Conservation (phyloP, 2,888 invertebrate species). For the Didymodactylos carnosus region DNA sequence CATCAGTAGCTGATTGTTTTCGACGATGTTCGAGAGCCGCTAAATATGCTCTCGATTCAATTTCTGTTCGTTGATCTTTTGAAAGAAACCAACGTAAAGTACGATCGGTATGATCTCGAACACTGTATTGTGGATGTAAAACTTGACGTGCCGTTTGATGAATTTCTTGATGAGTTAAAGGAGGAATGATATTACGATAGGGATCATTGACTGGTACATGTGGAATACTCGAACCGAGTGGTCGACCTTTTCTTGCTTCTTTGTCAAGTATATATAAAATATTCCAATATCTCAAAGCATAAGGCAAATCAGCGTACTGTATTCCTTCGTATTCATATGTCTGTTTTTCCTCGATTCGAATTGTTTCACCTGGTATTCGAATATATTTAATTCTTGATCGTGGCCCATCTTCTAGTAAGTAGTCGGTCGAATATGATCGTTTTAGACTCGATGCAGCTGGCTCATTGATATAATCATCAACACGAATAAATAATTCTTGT, state of each 20-base stretch:
- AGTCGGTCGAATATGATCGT: conserved; percentile 11
- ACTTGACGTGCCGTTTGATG: background rate
- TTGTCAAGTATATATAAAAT: conserved; percentile 5
- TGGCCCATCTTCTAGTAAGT: conserved; percentile 9
- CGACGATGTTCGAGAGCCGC: background rate
- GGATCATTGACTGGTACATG: background rate
- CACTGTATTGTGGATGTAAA: background rate
- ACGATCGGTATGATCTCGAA: background rate
- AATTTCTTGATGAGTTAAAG: background rate
- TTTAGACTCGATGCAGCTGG: background rate
- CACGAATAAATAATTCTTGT: conserved; percentile 12
- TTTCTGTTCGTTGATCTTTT: background rate
- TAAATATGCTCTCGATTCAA: background rate
- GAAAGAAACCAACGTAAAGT: background rate
- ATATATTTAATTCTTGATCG: conserved; percentile 4
- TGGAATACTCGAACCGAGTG: background rate
- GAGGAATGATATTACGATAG: background rate
- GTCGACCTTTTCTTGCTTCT: background rate
- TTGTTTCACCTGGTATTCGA: conserved; percentile 2
- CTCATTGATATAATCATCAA: conserved; percentile 14
- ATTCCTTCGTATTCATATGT: background rate
- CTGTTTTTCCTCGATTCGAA: background rate
- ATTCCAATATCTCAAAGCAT: conserved; percentile 10
- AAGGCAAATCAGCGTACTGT: conserved; percentile 1
- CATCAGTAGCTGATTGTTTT: background rate